Conservation (phyloP, 2,113 vertebrate genomes). For the Agapornis roseicollis region DNA sequence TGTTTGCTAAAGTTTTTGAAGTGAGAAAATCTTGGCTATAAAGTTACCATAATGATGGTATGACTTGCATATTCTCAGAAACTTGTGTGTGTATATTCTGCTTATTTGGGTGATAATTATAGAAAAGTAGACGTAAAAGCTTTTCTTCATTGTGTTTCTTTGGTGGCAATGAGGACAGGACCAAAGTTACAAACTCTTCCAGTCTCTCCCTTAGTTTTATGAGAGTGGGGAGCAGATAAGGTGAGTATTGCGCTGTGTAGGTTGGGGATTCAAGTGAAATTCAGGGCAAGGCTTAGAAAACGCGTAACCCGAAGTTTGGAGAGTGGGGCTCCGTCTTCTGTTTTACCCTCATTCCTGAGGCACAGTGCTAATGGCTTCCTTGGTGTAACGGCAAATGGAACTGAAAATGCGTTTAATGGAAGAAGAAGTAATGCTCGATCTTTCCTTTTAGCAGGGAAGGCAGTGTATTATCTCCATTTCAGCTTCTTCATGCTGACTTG, state of each 20-base stretch:
- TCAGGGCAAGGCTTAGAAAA: not conserved
- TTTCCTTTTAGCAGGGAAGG: not conserved
- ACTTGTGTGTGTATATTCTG: not conserved
- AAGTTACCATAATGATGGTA: not conserved
- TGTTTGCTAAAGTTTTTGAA: slow-evolving; percentile 12
- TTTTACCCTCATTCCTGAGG: not conserved
- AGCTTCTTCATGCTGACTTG: not conserved
- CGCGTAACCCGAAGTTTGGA: not conserved
- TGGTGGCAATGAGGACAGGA: not conserved
- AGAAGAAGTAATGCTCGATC: not conserved
- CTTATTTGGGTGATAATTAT: not conserved
- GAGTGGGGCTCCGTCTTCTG: not conserved
- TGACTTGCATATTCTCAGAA: not conserved
- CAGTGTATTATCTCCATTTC: not conserved
- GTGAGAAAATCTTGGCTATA: slow-evolving; percentile 29
- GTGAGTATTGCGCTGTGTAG: accelerated
- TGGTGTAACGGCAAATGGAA: not conserved
- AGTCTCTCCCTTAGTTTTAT: not conserved
- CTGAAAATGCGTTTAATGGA: not conserved
- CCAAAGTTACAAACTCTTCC: not conserved
- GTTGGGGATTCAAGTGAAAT: not conserved
- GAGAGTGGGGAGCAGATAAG: accelerated
- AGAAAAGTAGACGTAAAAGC: not conserved
- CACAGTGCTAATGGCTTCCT: not conserved
- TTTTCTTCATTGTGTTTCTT: not conserved